Conservation (phyloP, 2,797 vertebrate species). For the Neopelma chrysocephalum region DNA sequence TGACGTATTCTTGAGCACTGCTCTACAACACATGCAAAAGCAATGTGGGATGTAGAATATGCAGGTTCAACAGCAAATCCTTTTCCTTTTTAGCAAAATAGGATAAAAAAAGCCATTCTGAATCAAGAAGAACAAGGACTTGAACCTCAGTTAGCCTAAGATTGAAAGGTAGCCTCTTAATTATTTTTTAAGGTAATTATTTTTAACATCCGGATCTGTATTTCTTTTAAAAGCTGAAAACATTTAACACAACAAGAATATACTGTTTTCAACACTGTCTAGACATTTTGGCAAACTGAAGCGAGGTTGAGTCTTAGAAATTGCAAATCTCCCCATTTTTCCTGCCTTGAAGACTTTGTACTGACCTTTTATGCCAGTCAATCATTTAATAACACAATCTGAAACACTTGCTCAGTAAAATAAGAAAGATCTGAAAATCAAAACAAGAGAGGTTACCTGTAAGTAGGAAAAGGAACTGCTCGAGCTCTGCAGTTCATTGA, state of each 20-base stretch:
- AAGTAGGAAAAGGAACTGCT: constrained; percentile 88
- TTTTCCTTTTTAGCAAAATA: neutral
- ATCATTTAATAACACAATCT: neutral
- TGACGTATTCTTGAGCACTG: neutral
- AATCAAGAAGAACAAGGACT: neutral
- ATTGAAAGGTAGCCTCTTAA: neutral
- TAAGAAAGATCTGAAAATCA: neutral
- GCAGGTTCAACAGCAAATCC: neutral
- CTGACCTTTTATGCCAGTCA: neutral
- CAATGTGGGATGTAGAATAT: neutral
- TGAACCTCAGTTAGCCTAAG: neutral
- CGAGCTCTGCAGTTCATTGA: constrained; percentile 90
- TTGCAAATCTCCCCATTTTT: neutral
- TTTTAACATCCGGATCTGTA: neutral
- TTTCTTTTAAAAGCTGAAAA: neutral
- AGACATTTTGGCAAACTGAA: neutral
- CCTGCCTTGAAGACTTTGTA: neutral
- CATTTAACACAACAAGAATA: neutral
- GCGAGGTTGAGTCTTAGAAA: neutral
- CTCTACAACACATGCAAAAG: neutral
- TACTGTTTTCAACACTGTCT: neutral
- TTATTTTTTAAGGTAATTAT: neutral
- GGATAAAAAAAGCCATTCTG: neutral
- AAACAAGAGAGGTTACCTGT: constrained; percentile 82
- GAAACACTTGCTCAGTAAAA: neutral